Conservation (phyloP, 2,888 invertebrate species). For the Hemistola chrysoprasaria region DNA sequence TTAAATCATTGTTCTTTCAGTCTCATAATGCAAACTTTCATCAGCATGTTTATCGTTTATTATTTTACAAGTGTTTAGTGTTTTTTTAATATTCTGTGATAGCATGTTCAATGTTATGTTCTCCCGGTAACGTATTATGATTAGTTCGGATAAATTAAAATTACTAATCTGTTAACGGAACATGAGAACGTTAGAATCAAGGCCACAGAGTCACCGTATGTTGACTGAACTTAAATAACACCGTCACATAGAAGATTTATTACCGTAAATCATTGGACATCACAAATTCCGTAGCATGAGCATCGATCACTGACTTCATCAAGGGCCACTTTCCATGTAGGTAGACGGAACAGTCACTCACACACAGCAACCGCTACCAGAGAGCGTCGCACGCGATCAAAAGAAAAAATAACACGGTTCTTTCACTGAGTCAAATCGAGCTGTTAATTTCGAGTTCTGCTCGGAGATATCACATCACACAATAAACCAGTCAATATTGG, state of each 20-base stretch:
- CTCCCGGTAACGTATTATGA: slow-evolving; percentile 3
- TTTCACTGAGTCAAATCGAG: slow-evolving; percentile 65
- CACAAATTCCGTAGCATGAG: slow-evolving; percentile 58
- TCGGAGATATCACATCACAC: slow-evolving; percentile 60
- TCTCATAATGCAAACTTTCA: too few species aligned
- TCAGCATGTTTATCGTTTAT: too few species aligned
- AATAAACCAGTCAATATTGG: slow-evolving; percentile 65
- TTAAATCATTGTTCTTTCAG: too few species aligned
- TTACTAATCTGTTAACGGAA: slow-evolving; percentile 54
- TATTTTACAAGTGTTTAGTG: too few species aligned
- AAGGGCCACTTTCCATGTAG: slow-evolving; percentile 73
- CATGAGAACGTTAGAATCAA: slow-evolving; percentile 55
- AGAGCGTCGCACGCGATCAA: slow-evolving; percentile 76
- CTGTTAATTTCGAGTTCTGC: slow-evolving; percentile 54
- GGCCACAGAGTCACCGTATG: slow-evolving; percentile 71
- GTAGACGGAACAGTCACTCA: slow-evolving; percentile 75
- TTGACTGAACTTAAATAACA: slow-evolving; percentile 47
- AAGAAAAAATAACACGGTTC: slow-evolving; percentile 77
- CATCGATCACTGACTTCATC: slow-evolving; percentile 58
- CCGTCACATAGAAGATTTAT: slow-evolving; percentile 48
- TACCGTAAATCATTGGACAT: slow-evolving; percentile 70
- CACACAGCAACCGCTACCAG: slow-evolving; percentile 69
- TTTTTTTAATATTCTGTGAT: slow-evolving; percentile 29
- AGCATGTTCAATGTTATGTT: slow-evolving; percentile 27
- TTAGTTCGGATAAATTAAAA: slow-evolving; percentile 36